Evolutionary conservation across 1,140 invertebrate genomes (phyloP), one percentile per base, ranked within the genome.

Genomic region (Cylas formicarius): DNA sequence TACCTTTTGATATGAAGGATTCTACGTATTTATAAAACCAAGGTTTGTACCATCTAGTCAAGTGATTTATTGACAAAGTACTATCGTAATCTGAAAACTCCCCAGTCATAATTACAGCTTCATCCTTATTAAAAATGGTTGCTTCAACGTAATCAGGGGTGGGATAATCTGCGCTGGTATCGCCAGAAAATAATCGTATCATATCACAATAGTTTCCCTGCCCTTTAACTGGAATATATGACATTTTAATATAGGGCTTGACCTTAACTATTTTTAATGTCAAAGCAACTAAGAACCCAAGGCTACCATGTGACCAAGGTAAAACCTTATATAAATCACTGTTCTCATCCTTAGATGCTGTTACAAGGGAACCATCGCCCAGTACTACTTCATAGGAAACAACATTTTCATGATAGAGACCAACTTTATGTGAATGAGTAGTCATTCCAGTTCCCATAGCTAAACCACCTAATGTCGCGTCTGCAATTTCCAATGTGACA

Each of bases 1-100:
- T 52, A 4, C 65, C 69, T 50, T 55, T 66, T n/a, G 52, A 51
- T 20, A 73, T 46, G 43, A 74, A 75, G 2, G 50, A 57, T 53
- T 80, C 72, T 0, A 74, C 73, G 57, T 81, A 75, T 49, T 76
- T 77, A 60, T 76, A 81, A 57, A 80, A 82, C 77, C 78, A 76
- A 4, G 74, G 74, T 52, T 76, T 76, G 55, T 73, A 74, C 69
- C 73, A 76, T 13, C 48, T 53, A 7, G 69, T 60, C 7, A 75
- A 48, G 27, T 67, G 50, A 50, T 76, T 76, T 11, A 75, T 60
- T 56, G 70, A 34, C 5, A 60, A 31, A 19, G 47, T 52, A 5
- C 48, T 22, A 21, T 57, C 50, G 27, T 61, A 60, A 55, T 74
- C 65, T 9, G 65, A 58, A 58, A 72, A 75, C 22, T 70, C 65